A percentile compares a stretch with the other conserved stretches of the same genome.
These are phyloP conservation scores for Botia kubotai DNA, from an alignment of 2,797 vertebrate genomes.

Conservation along the genomic window DNA sequence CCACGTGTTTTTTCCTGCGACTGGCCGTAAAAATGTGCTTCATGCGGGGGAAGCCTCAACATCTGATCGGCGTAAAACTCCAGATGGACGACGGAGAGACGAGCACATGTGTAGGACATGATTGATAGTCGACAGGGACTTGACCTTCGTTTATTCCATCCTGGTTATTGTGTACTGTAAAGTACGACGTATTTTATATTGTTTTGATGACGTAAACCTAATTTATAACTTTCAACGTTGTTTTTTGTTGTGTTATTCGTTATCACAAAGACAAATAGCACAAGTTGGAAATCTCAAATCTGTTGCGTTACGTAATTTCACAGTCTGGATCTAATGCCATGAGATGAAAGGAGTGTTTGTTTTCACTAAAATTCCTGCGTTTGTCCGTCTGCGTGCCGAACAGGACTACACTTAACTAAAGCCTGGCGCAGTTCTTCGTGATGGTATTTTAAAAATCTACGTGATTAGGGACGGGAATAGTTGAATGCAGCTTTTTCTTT, in stretches of 20 bases:
- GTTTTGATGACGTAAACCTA: neutral
- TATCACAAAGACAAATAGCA: neutral
- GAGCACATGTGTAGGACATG: slow-evolving; percentile 20
- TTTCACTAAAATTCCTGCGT: neutral
- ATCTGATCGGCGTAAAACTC: slow-evolving; percentile 42
- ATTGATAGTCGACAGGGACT: slow-evolving; percentile 13
- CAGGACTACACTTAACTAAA: neutral
- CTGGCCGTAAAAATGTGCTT: slow-evolving; percentile 16
- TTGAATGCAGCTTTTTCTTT: slow-evolving; percentile 46
- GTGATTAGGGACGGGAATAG: slow-evolving; percentile 54
- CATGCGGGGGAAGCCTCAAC: slow-evolving; percentile 30
- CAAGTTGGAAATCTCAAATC: slow-evolving; percentile 35
- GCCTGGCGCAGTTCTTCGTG: slow-evolving; percentile 34
- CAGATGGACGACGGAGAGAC: slow-evolving; percentile 24
- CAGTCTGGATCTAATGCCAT: neutral
- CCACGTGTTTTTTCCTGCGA: too few relatives aligned
- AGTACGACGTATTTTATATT: neutral
- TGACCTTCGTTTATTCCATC: neutral
- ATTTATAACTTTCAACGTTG: neutral
- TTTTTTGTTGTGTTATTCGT: slow-evolving; percentile 16
- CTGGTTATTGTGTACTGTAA: neutral
- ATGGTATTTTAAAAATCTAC: slow-evolving; percentile 54
- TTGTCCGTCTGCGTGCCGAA: too few relatives aligned
- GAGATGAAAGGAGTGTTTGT: slow-evolving; percentile 21
- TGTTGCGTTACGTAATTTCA: slow-evolving; percentile 26